Percentiles rank a stretch among this genome's conserved stretches.
phyloP scores from a whole-genome alignment of 2,888 invertebrate species.

The Acleris emargana region DNA sequence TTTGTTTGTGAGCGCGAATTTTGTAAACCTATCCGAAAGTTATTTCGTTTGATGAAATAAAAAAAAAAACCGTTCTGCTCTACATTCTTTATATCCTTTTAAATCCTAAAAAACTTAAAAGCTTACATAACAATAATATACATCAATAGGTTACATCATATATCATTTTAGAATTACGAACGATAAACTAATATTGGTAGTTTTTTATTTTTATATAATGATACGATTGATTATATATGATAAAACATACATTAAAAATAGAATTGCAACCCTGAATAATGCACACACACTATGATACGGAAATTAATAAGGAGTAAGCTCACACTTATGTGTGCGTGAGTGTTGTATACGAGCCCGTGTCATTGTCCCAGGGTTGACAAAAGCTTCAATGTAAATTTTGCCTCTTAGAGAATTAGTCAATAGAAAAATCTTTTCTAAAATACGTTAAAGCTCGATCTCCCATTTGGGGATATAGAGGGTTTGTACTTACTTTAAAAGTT shows the following conservation, averaged over 20 bases:
- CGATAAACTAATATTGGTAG: background rate
- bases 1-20: too few species aligned
- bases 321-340: background rate
- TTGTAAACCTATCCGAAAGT: background rate
- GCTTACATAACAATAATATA: too few species aligned
- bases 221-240: too few species aligned
- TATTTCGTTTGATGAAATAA: background rate
- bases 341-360: background rate
- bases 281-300: background rate
- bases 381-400: conserved; percentile 2
- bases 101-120: too few species aligned
- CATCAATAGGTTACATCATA: background rate
- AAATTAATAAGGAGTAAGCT: background rate
- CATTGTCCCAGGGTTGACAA: background rate
- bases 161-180: background rate
- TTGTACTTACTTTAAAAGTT: conserved; percentile 41
- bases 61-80: too few species aligned
- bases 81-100: too few species aligned
- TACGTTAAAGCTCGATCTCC: conserved; percentile 57
- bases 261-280: background rate
- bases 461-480: conserved; percentile 45
- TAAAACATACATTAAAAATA: too few species aligned
- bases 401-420: conserved; percentile 8
- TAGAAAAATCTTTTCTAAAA: conserved; percentile 28
- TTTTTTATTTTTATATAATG: background rate